Percentiles rank a stretch among this genome's conserved stretches.
Conservation (phyloP, 2,888 invertebrate species). For the Pegoplata infirma region DNA sequence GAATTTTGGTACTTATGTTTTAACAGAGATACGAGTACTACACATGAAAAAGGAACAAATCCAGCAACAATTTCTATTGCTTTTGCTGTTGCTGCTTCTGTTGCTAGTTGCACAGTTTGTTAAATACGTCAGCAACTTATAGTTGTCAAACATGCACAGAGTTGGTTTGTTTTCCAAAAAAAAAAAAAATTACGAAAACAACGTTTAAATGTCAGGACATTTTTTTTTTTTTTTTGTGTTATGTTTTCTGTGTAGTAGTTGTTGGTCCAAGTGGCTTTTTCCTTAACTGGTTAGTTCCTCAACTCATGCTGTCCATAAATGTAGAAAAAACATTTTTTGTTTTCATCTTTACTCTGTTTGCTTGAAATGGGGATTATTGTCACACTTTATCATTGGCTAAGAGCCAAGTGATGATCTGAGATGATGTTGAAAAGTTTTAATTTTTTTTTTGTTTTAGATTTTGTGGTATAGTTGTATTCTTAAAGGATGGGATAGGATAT, state of each 20-base stretch:
- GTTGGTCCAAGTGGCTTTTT: conserved; percentile 4
- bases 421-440: conserved; percentile 41
- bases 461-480: no score
- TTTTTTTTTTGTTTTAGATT: background rate
- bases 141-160: conserved; percentile 33
- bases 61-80: conserved; percentile 13
- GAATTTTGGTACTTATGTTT: conserved; percentile 14
- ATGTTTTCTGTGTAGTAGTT: background rate
- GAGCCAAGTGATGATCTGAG: conserved; percentile 57
- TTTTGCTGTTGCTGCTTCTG: background rate
- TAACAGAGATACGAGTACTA: conserved; percentile 18
- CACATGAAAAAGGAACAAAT: background rate
- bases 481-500: no score
- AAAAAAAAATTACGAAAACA: conserved; percentile 43
- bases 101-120: conserved; percentile 22
- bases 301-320: background rate
- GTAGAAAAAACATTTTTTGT: background rate
- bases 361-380: conserved; percentile 12
- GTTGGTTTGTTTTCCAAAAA: conserved; percentile 34
- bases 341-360: background rate
- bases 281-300: background rate
- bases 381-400: conserved; percentile 48
- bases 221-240: no score
- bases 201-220: conserved; percentile 52
- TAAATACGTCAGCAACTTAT: conserved; percentile 50